These are phyloP conservation scores for Lethrus apterus DNA, from an alignment of 1,140 invertebrate genomes.

Conservation along the genomic window DNA sequence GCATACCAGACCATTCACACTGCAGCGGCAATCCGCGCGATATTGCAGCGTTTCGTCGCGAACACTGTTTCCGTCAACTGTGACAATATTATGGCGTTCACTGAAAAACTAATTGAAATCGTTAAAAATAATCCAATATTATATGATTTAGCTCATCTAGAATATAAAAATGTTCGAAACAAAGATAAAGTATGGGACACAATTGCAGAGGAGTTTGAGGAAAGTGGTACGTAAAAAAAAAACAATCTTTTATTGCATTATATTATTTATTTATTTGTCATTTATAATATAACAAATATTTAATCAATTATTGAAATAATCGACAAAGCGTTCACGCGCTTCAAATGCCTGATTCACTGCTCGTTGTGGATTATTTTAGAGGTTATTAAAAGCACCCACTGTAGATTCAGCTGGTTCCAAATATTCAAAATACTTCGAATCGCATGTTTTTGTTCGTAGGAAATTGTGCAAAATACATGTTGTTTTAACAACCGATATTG, in stretches of 20 bases:
- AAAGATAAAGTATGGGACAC: background rate
- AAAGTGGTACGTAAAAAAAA: background rate
- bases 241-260: background rate
- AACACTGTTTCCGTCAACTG: too few relatives aligned
- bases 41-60: too few relatives aligned
- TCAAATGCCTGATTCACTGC: background rate
- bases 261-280: constrained; percentile 1
- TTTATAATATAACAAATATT: background rate
- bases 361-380: background rate
- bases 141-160: background rate
- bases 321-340: background rate
- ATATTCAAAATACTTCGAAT: background rate
- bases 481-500: constrained; percentile 29
- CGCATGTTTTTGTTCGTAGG: constrained; percentile 1
- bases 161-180: background rate
- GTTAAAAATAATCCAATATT: background rate
- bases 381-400: background rate
- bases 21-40: too few relatives aligned
- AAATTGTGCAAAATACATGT: constrained; percentile 30
- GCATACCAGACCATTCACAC: too few relatives aligned
- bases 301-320: background rate
- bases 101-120: background rate
- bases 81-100: too few relatives aligned
- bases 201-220: background rate
- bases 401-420: constrained; percentile 7